phyloP scores from a whole-genome alignment of 2,797 vertebrate species.

The Vipera latastei region DNA sequence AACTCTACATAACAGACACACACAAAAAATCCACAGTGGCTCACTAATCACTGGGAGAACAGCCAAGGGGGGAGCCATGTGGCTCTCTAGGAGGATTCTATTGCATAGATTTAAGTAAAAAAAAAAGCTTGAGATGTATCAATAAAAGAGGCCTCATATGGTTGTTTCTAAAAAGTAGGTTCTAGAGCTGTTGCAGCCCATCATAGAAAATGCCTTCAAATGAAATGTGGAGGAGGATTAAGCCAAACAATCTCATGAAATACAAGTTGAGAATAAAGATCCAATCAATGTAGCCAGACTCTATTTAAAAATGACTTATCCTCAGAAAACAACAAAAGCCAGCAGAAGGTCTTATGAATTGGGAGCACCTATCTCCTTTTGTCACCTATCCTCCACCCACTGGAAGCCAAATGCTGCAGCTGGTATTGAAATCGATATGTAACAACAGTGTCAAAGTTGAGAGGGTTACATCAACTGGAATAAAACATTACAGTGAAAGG shows the following conservation, averaged over 20 bases:
- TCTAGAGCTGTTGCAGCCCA: background rate
- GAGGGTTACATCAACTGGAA: background rate
- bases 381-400: background rate
- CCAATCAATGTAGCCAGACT: background rate
- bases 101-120: background rate
- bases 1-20: background rate
- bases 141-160: background rate
- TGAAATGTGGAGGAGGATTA: background rate
- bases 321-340: background rate
- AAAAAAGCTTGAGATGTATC: background rate
- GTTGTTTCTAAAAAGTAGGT: background rate
- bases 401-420: background rate
- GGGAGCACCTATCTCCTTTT: background rate
- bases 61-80: background rate
- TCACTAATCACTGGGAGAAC: background rate
- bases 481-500: background rate
- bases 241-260: background rate
- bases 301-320: background rate
- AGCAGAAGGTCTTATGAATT: background rate
- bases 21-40: background rate
- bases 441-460: background rate
- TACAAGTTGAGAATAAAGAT: background rate
- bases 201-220: background rate
- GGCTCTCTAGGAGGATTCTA: background rate
- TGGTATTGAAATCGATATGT: background rate